Evolutionary conservation across 2,888 invertebrate species (phyloP), one percentile per base, ranked within the genome.

Genomic region (Nowickia ferox): DNA sequence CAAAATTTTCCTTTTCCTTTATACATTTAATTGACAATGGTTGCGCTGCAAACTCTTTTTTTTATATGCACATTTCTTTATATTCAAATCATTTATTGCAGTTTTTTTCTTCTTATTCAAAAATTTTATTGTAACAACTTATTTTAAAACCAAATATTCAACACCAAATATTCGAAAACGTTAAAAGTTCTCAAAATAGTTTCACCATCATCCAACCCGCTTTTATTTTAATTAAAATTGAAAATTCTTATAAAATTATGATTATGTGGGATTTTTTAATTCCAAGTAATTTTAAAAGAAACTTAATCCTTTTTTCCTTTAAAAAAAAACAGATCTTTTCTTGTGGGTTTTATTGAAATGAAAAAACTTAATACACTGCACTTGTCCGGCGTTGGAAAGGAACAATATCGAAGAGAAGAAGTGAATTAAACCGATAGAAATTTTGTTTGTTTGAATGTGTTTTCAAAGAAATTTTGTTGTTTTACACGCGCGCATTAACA

Each of bases 311-410:
- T 61, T 42, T 78, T 22, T 0, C 10, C 10, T 17, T 13, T 10
- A 46, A 74, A 75, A 22, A 63, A 48, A 9, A 46, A 42, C 4
- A 38, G 8, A 53, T 13, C 6, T 30, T 42, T 78, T 69, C 17
- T 40, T 42, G 38, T 19, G 40, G 19, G 44, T 44, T 30, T 30
- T 17, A 44, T 81, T 81, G 38, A 61, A 81, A 38, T 11, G 15
- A 55, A 68, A 75, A 53, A 81, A 81, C 59, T 68, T 51, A 75
- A 75, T 63, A 61, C 61, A 55, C 53, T 87, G 84, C 87, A 87
- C 87, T 87, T 87, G 87, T 87, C 87, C 87, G 87, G 87, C 87
- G 66, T 78, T 84, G 46, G 22, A 77, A 77, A 59, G 51, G 61
- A 68, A 75, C 51, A 51, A 53, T 30, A 30, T 30, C 5, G 65